Base-by-base conservation (phyloP, 2,888 invertebrate species). In the Melinopterus prodromus region DNA sequence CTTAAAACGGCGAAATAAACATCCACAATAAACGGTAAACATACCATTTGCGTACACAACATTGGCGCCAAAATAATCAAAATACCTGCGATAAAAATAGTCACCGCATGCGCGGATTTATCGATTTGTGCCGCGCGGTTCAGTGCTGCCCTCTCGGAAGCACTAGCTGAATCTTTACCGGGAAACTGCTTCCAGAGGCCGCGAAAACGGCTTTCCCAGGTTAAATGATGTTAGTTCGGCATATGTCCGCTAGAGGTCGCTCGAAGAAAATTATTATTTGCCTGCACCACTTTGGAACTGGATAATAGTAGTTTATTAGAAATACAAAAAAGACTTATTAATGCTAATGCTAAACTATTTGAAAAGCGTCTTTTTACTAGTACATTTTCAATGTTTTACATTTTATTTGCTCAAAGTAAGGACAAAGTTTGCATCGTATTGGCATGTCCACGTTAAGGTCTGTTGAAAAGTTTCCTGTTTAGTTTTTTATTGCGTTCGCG, bases 81-180 rank as follows among this genome's bases (percentile, higher is more conserved):
- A 53, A 53, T 53, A 53, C 5, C 7, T 53, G 53, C 36, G 16
- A 15, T 74, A 15, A 1, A 75, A 75, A 75, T 75, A 53, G 53
- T 9, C 9, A 53, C 5, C 9, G 53, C 53, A 9, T 53, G 53
- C 53, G 71, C 6, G 71, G n/a, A 26, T 6, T 16, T 9, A 71
- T 71, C n/a, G 71, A 71, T 71, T 5, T 71, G 1, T 6, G 1
- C 1, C 7, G 16, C 16, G 71, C 16, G 71, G 15, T 70, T 14
- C 15, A 53, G 79, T 81, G 81, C 79, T 80, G 81, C 81, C 81
- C 78, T 81, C 81, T 75, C 12, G 79, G 71, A 79, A 37, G 16
- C 7, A 26, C 16, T 78, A 79, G 79, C 36, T 14, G 72, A 26
- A 77, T n/a, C n/a, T 37, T n/a, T 2, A 36, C 74, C 78, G 81